Percentiles rank a stretch among this genome's conserved stretches.
Conservation (phyloP, 30 jellyfish, hydroid and myxozoan genomes). For the Aurelia aurita region DNA sequence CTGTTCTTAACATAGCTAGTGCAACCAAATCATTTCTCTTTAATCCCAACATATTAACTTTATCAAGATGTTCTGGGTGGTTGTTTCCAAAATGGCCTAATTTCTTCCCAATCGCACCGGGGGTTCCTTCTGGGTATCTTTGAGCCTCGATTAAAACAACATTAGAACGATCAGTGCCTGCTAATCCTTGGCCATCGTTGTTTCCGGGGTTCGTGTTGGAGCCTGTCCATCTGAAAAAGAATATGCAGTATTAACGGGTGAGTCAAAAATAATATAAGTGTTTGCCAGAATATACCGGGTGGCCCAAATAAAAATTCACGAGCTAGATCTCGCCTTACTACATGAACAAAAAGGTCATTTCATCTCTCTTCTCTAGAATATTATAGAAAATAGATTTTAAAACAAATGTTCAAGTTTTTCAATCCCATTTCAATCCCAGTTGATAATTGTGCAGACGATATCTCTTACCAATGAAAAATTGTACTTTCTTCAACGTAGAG, state of each 20-base stretch:
- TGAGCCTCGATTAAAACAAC: conserved; percentile 68
- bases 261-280: too few species aligned
- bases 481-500: too few species aligned
- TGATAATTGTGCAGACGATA: too few species aligned
- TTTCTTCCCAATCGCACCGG: conserved; percentile 18
- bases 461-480: too few species aligned
- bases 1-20: conserved; percentile 91
- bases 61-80: conserved; percentile 74
- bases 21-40: conserved; percentile 59
- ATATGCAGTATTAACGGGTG: background rate
- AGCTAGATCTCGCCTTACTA: too few species aligned
- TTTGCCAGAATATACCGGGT: too few species aligned
- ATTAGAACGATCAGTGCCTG: conserved; percentile 92
- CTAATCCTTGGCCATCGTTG: conserved; percentile 96
- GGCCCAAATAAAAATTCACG: too few species aligned
- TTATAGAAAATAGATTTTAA: too few species aligned
- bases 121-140: conserved; percentile 73
- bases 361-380: too few species aligned
- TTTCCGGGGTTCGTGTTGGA: conserved; percentile 92
- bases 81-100: conserved; percentile 91
- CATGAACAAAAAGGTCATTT: too few species aligned
- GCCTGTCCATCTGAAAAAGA: conserved; percentile 95
- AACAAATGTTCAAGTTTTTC: too few species aligned
- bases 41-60: conserved; percentile 70
- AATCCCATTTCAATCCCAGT: too few species aligned